A percentile compares a stretch with the other conserved stretches of the same genome.
Conservation (phyloP, 2,888 invertebrate genomes). For the Onchidella celtica region DNA sequence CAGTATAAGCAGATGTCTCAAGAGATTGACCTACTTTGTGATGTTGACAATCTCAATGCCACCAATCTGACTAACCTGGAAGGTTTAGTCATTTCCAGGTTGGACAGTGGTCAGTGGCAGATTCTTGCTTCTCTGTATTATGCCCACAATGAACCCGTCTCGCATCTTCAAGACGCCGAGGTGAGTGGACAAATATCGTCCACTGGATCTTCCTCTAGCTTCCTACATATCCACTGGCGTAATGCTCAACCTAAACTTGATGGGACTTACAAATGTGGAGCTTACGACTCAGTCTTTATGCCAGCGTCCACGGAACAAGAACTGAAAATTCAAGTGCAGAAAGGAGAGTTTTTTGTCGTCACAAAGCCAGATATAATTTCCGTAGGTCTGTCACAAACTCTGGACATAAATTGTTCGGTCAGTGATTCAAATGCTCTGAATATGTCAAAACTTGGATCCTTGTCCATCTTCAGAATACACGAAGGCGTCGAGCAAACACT, state of each 20-base stretch:
- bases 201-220: not conserved
- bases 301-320: not conserved
- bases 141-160: not conserved
- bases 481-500: too few relatives aligned
- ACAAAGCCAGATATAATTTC: not conserved
- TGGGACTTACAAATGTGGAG: constrained; percentile 1
- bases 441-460: not conserved
- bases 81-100: not conserved
- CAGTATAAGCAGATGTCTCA: not conserved
- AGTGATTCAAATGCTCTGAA: too few relatives aligned
- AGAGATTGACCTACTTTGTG: not conserved
- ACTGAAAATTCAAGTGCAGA: too few relatives aligned
- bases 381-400: not conserved
- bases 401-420: not conserved
- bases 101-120: not conserved
- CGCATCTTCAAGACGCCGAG: not conserved
- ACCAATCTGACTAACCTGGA: not conserved
- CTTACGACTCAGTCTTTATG: not conserved
- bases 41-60: not conserved
- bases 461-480: too few relatives aligned
- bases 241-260: not conserved
- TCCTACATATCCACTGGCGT: not conserved
- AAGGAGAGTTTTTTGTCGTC: not conserved
- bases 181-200: not conserved
- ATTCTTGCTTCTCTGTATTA: too few relatives aligned